Evolutionary conservation across 2,888 invertebrate species (phyloP).

Genomic region (Calameuta pallipes): DNA sequence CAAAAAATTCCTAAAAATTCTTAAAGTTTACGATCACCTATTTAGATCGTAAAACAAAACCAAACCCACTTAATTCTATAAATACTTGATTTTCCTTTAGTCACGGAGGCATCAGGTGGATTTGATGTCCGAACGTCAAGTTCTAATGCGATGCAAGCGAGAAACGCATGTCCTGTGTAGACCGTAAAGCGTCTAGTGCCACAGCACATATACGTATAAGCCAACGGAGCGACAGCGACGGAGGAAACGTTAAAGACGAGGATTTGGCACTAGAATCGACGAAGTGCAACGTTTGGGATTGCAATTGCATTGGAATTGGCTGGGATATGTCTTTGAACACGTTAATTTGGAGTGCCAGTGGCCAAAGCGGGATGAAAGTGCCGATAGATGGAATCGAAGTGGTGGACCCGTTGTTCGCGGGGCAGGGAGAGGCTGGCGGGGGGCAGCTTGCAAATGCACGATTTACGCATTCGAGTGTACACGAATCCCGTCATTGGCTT

Average conservation of each 20-base stretch:
- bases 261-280: not conserved
- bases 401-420: constrained; percentile 7
- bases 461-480: constrained; percentile 55
- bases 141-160: not conserved
- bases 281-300: not conserved
- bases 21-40: not conserved
- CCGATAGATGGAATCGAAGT: constrained; percentile 25
- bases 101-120: too few species aligned
- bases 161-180: not conserved
- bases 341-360: constrained; percentile 35
- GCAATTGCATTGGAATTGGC: constrained; percentile 27
- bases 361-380: constrained; percentile 26
- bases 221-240: not conserved
- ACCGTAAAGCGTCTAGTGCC: not conserved
- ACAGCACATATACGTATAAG: not conserved
- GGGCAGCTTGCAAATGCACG: constrained; percentile 42
- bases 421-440: constrained; percentile 10
- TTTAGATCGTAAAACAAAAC: not conserved
- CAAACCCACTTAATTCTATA: not conserved
- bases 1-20: constrained; percentile 3
- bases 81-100: not conserved
- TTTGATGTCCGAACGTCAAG: not conserved
- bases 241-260: not conserved
- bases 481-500: constrained; percentile 58
- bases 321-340: constrained; percentile 31